Evolutionary conservation across 2,888 invertebrate genomes (phyloP).

Genomic region (Charanyca ferruginea): DNA sequence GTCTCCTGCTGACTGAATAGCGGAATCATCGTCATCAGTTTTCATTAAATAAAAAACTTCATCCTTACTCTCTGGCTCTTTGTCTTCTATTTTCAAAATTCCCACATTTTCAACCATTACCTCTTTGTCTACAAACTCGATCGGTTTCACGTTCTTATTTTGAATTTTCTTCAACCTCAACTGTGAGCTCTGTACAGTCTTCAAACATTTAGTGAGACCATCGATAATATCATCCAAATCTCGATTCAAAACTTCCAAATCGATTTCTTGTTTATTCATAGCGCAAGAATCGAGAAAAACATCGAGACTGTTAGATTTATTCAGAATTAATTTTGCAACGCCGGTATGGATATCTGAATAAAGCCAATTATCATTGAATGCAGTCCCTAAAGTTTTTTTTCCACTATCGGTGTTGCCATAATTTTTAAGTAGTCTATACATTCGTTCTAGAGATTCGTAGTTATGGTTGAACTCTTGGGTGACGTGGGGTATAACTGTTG

Average conservation of each 20-base stretch:
- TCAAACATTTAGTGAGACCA: conserved; percentile 79
- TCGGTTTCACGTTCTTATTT: conserved; percentile 70
- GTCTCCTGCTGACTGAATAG: conserved; percentile 73
- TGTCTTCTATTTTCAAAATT: conserved; percentile 81
- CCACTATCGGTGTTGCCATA: conserved; percentile 75
- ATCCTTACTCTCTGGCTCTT: conserved; percentile 81
- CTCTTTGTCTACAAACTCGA: conserved; percentile 64
- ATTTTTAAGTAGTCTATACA: conserved; percentile 85
- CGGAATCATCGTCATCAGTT: conserved; percentile 80
- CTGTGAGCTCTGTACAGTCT: conserved; percentile 81
- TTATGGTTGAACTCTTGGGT: conserved; percentile 77
- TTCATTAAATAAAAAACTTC: conserved; percentile 88
- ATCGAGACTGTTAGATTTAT: conserved; percentile 83
- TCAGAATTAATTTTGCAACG: conserved; percentile 79
- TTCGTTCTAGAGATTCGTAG: conserved; percentile 79
- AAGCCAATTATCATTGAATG: conserved; percentile 80
- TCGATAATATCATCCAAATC: conserved; percentile 85
- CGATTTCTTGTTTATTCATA: conserved; percentile 79
- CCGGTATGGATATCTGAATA: conserved; percentile 87
- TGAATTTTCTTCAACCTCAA: conserved; percentile 83
- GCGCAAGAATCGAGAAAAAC: conserved; percentile 86
- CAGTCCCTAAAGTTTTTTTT: conserved; percentile 75
- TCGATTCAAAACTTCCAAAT: conserved; percentile 79
- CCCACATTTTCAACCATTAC: conserved; percentile 66
- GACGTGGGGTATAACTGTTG: conserved; percentile 74